Evolutionary conservation across 1,140 invertebrate species (phyloP), one percentile per base, ranked within the genome.

Genomic region (Drosophila guanche): DNA sequence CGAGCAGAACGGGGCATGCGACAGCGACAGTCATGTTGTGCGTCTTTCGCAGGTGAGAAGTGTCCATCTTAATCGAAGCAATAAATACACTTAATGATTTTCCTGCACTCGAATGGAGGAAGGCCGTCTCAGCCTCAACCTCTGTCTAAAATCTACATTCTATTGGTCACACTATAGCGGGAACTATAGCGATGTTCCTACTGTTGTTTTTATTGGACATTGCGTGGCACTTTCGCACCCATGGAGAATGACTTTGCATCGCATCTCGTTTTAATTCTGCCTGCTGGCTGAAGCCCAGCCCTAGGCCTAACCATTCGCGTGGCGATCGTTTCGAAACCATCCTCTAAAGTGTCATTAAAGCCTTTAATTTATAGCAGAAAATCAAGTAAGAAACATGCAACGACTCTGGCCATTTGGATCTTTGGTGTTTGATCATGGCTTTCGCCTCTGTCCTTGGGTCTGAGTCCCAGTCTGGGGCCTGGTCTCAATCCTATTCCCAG

Each of bases 31-130:
- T 52, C 45, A 43, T n/a, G 23, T 45, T 42, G 63, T 60, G 73
- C 71, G 53, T 69, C 76, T 62, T 58, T 74, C 77, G 83, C 83
- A 86, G 83, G 83, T 86, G 83, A 86, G 83, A 88, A 86, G 83
- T 86, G 83, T 86, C 83, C 83, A 86, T 86, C 83, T 86, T 86
- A 86, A 86, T 86, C 83, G 83, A 86, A 86, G 83, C 83, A 88
- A 86, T 86, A 86, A 86, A 86, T 86, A 88, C 83, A 88, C 83
- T 88, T 86, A 88, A 86, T 86, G 83, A 86, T 88, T 86, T 86
- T 86, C 83, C 83, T 88, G 77, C 83, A 81, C 70, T 84, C 79
- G 56, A 41, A 61, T 60, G 58, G 62, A 62, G 57, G 81, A 62
- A 73, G 73, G 62, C 69, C 51, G 70, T 20, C 16, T 20, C 16